Base-by-base conservation (phyloP, 2,888 invertebrate species). In the Cristatella mucedo region DNA sequence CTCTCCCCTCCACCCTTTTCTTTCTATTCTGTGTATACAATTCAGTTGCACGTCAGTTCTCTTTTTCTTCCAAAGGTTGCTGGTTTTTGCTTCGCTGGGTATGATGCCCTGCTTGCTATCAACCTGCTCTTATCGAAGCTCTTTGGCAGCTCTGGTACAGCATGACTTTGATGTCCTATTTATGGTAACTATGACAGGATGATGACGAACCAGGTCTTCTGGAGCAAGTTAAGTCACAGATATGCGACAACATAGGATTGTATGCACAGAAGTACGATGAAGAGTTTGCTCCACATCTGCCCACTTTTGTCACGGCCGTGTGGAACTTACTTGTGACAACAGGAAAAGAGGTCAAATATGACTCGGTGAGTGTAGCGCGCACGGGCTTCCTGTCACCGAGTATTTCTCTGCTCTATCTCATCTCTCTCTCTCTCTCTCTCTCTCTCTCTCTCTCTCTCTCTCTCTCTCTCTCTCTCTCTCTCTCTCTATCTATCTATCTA, bases 201-300 rank as follows among this genome's bases (percentile, higher is more conserved):
- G 79, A 82, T 34, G 84, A 86, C 45, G 83, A 82, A 52, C 77
- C 86, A 0, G 86, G 89, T 1, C 72, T 87, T 2, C 68, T 91
- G 56, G 91, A 93, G 61, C 81, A 85, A 55, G 71, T 93, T 1
- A 82, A 87, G 49, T 83, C 89, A 0, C 91, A 93, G 69, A 81
- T 97, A 26, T 97, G 95, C 67, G 89, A 93, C 62, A 91, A 91
- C 59, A 77, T 91, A 9, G 76, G 68, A 1, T 70, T 99, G 41
- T 99, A 93, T 66, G 91, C 95, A 0, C 82, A 87, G 55, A 91
- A 93, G 61, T 99, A 97, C 57, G 89, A 91, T 58, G 95, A 97
- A 65, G 97, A 97, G 61, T 95, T 97, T 65, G 76, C 76, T 9
- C 77, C 80, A 1, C 86, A 80, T 66, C 76, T 95, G 50, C 80